Conservation (phyloP, 2,888 invertebrate species). For the Cyclophora albipunctata region DNA sequence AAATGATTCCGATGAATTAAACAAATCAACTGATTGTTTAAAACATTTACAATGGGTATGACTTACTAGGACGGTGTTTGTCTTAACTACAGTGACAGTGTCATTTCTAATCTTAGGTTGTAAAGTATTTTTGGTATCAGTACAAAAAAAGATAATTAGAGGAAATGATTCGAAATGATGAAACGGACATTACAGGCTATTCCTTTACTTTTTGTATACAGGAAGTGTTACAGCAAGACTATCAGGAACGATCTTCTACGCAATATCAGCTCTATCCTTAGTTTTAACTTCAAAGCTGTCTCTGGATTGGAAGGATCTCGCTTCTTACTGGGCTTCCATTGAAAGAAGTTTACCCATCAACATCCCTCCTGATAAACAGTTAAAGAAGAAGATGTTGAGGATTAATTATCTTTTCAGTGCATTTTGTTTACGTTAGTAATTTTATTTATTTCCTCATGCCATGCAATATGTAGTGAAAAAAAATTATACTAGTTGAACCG, state of each 20-base stretch:
- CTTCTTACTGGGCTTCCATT: conserved; percentile 33
- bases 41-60: too few species aligned
- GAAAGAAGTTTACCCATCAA: conserved; percentile 30
- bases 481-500: too few species aligned
- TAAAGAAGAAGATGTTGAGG: conserved; percentile 32
- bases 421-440: conserved; percentile 31
- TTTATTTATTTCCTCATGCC: not conserved
- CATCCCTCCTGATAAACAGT: conserved; percentile 28
- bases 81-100: too few species aligned
- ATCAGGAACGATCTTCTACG: conserved; percentile 53
- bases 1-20: too few species aligned
- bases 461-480: too few species aligned
- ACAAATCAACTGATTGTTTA: too few species aligned
- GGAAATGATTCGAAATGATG: too few species aligned
- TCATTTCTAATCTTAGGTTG: too few species aligned
- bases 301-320: conserved; percentile 28
- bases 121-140: too few species aligned
- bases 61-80: too few species aligned
- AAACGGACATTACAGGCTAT: too few species aligned
- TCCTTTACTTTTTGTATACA: conserved; percentile 14
- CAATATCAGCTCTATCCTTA: conserved; percentile 36
- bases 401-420: conserved; percentile 24
- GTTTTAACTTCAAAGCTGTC: conserved; percentile 39
- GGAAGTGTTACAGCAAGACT: conserved; percentile 47
- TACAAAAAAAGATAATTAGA: too few species aligned